Base-by-base conservation (phyloP, 1,140 invertebrate genomes). In the Drosophila azteca region DNA sequence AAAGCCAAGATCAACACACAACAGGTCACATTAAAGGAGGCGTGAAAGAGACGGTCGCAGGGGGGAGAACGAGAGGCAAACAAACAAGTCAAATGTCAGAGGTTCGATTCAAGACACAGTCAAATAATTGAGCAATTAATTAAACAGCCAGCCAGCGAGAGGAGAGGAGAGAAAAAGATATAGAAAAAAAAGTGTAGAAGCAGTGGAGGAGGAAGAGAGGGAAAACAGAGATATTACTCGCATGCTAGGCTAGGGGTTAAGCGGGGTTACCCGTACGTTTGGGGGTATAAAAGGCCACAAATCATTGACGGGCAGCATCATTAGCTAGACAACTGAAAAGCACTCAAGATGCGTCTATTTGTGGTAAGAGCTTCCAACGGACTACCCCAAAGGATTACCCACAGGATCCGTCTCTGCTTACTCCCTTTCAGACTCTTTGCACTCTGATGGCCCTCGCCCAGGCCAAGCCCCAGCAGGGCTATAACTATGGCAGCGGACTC, bases 71-170 rank as follows among this genome's bases (percentile, higher is more conserved):
- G 66, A 61, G 39, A 35, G 41, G 31, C 44, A 62, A 26, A 53
- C 50, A 58, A 55, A 66, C 70, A 71, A 87, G 67, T 87, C 83
- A 87, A 88, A 87, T 87, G 83, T 88, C 83, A 87, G 83, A 88
- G 79, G 83, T 88, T 76, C 70, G 75, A 39, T 13, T 4, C 35
- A 11, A 39, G 35, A 53, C 67, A 54, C 45, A 80, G 67, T 8
- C 75, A 88, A 87, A 87, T 87, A 87, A 87, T 87, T 87, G 83
- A 87, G 83, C 83, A 87, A 87, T 87, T 87, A 87, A 87, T 87
- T 88, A 88, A 87, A 54, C 66, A 69, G 68, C 79, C 66, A 69
- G 68, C 79, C 45, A 76, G 20, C 7, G 39, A 52, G 50, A 51
- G 59, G 31, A 57, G 8, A 57, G 50, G 55, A 62, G 31, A 57